Conservation (phyloP, 92 coral and sea anemone species). For the Porites cylindrica region DNA sequence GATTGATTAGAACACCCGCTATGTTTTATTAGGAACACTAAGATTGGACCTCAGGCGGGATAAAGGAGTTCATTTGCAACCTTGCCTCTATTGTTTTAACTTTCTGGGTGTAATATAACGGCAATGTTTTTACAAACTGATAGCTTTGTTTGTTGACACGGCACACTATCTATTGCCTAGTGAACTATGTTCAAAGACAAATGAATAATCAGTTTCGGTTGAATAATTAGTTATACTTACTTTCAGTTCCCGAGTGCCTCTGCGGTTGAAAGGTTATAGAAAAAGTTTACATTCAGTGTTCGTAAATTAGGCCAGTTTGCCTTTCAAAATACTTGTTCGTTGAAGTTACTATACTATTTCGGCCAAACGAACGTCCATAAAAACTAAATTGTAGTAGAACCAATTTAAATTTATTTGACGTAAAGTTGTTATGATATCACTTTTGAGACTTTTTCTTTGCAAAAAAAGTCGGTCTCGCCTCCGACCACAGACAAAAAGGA, state of each 20-base stretch:
- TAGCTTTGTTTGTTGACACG: constrained; percentile 19
- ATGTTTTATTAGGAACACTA: neutral
- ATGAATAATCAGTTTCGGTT: constrained; percentile 17
- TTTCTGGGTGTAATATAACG: neutral
- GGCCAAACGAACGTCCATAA: no score
- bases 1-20: neutral
- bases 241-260: no score
- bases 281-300: neutral
- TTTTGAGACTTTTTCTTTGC: no score
- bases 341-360: no score
- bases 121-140: neutral
- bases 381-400: no score
- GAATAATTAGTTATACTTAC: neutral
- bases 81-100: constrained; percentile 17
- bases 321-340: neutral
- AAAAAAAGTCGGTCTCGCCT: no score
- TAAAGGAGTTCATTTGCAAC: neutral
- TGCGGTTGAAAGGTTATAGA: neutral
- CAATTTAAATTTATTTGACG: no score
- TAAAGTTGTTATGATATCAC: no score
- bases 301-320: neutral
- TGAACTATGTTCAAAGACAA: neutral
- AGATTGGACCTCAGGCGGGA: neutral
- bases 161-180: neutral
- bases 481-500: no score